These are phyloP conservation scores for Scaptomyza cyrtandrae DNA, from an alignment of 2,888 invertebrate species.

Conservation along the genomic window DNA sequence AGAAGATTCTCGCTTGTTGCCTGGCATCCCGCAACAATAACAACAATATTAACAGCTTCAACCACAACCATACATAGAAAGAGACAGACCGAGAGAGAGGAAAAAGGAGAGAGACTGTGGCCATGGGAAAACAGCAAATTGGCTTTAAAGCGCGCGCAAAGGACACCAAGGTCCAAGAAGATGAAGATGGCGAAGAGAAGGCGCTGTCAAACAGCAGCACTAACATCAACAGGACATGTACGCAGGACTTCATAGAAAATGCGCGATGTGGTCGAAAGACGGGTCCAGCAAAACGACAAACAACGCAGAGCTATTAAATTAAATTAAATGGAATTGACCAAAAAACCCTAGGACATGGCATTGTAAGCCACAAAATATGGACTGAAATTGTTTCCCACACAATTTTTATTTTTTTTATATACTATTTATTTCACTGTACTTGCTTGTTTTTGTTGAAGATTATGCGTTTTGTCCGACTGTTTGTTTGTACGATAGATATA, in stretches of 20 bases:
- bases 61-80: constrained; percentile 24
- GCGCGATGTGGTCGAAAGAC: constrained; percentile 46
- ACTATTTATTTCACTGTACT: constrained; percentile 24
- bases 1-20: constrained; percentile 55
- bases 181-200: not conserved
- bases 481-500: not conserved
- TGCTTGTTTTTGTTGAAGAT: not conserved
- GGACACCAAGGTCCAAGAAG: constrained; percentile 24
- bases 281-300: constrained; percentile 70
- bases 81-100: constrained; percentile 8
- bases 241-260: constrained; percentile 58
- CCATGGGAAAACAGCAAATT: constrained; percentile 62
- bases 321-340: constrained; percentile 81
- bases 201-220: constrained; percentile 45
- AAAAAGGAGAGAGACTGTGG: not conserved
- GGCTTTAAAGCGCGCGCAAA: constrained; percentile 58
- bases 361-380: constrained; percentile 62
- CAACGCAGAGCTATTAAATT: constrained; percentile 80
- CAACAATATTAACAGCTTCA: constrained; percentile 57
- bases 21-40: constrained; percentile 60
- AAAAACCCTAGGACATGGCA: constrained; percentile 60
- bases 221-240: constrained; percentile 42
- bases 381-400: constrained; percentile 49
- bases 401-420: constrained; percentile 11
- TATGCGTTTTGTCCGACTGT: constrained; percentile 1